These are phyloP conservation scores for Oligia latruncula DNA, from an alignment of 2,888 invertebrate genomes.

Conservation along the genomic window DNA sequence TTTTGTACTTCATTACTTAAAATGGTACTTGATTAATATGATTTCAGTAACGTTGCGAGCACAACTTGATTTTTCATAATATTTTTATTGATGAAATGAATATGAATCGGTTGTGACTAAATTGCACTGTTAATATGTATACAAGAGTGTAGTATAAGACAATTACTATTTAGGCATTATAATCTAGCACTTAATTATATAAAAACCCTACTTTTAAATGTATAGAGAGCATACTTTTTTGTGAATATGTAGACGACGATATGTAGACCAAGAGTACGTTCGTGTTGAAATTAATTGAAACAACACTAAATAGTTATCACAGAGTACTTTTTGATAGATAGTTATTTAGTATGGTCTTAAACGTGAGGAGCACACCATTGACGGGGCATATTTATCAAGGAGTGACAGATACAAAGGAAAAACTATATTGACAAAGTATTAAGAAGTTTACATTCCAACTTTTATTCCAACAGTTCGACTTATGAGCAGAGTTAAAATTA, in stretches of 20 bases:
- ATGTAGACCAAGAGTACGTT: not conserved
- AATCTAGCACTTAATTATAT: constrained; percentile 2
- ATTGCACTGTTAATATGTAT: not conserved
- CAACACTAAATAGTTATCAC: too few relatives aligned
- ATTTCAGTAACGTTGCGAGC: not conserved
- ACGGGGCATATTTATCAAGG: too few relatives aligned
- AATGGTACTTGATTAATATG: not conserved
- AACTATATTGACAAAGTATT: too few relatives aligned
- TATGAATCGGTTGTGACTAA: not conserved
- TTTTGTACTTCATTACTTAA: not conserved
- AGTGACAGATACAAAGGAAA: too few relatives aligned
- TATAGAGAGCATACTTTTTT: constrained; percentile 2
- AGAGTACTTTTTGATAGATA: too few relatives aligned
- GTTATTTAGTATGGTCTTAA: too few relatives aligned
- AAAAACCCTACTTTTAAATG: constrained; percentile 1
- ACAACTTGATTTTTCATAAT: not conserved
- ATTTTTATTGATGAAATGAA: not conserved
- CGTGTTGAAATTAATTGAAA: too few relatives aligned
- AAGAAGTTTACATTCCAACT: too few relatives aligned
- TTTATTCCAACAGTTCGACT: too few relatives aligned
- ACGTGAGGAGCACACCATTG: too few relatives aligned
- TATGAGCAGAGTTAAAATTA: too few relatives aligned
- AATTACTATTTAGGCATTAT: not conserved
- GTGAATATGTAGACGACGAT: not conserved
- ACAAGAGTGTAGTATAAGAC: not conserved